Conservation (phyloP, 2,888 invertebrate genomes). For the Lasioglossum leucozonium region DNA sequence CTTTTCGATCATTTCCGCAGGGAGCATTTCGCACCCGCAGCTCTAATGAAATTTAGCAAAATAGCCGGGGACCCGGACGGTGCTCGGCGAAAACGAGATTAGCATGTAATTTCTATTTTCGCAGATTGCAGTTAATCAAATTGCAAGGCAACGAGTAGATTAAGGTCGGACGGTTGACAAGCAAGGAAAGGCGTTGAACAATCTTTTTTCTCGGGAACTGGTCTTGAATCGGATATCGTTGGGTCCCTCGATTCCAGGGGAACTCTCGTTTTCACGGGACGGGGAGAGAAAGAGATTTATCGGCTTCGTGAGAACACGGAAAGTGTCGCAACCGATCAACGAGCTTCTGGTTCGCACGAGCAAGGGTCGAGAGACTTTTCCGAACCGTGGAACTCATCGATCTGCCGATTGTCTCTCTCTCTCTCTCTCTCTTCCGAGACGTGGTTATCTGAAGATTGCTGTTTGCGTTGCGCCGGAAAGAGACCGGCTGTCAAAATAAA, state of each 20-base stretch:
- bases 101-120: slow-evolving; percentile 10
- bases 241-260: slow-evolving; percentile 46
- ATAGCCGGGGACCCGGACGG: not conserved
- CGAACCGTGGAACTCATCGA: slow-evolving; percentile 52
- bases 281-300: slow-evolving; percentile 69
- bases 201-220: not conserved
- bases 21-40: not conserved
- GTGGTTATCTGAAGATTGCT: slow-evolving; percentile 2
- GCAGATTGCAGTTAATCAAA: slow-evolving; percentile 8
- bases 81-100: not conserved
- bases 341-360: slow-evolving; percentile 46
- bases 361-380: slow-evolving; percentile 46
- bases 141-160: not conserved
- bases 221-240: not conserved
- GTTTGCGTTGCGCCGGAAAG: slow-evolving; percentile 30
- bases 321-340: slow-evolving; percentile 70
- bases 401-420: slow-evolving; percentile 50
- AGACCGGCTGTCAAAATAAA: slow-evolving; percentile 52
- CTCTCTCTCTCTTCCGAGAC: slow-evolving; percentile 4
- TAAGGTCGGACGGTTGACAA: slow-evolving; percentile 2
- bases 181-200: slow-evolving; percentile 4
- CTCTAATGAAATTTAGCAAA: not conserved
- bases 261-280: slow-evolving; percentile 67
- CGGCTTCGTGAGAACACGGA: slow-evolving; percentile 71
- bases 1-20: not conserved